Conservation (phyloP, 2,113 vertebrate genomes). For the Peromyscus californicus region DNA sequence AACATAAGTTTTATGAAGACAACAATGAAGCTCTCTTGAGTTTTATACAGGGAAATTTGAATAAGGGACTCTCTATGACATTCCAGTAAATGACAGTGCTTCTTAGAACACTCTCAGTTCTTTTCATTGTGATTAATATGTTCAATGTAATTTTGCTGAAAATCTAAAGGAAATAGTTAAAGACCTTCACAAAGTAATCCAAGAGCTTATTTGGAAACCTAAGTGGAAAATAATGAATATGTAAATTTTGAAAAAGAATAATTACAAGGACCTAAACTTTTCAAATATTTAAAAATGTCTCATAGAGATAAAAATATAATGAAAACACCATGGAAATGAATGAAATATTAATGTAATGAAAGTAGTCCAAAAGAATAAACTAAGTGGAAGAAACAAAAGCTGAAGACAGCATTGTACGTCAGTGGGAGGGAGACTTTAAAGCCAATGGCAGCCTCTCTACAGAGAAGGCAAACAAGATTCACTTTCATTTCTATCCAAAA, state of each 20-base stretch:
- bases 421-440: neutral
- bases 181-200: slow-evolving; percentile 26
- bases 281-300: slow-evolving; percentile 50
- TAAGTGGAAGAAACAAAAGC: slow-evolving; percentile 41
- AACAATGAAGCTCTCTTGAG: neutral
- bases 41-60: neutral
- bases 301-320: slow-evolving; percentile 40
- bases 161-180: slow-evolving; percentile 52
- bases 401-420: slow-evolving; percentile 18
- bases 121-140: slow-evolving; percentile 49
- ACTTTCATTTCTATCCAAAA: neutral
- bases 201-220: slow-evolving; percentile 46
- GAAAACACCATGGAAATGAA: slow-evolving; percentile 43
- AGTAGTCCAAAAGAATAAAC: slow-evolving; percentile 39
- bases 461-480: neutral
- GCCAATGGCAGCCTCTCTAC: neutral
- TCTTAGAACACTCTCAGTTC: neutral
- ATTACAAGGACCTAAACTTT: neutral
- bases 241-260: slow-evolving; percentile 44
- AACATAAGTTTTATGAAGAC: slow-evolving; percentile 42
- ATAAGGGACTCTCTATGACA: neutral
- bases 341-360: slow-evolving; percentile 46
- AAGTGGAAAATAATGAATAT: neutral
- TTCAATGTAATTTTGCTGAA: slow-evolving; percentile 11
- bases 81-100: neutral